Evolutionary conservation across 2,797 vertebrate species (phyloP), one percentile per base, ranked within the genome.

Genomic region (Sciaenops ocellatus): DNA sequence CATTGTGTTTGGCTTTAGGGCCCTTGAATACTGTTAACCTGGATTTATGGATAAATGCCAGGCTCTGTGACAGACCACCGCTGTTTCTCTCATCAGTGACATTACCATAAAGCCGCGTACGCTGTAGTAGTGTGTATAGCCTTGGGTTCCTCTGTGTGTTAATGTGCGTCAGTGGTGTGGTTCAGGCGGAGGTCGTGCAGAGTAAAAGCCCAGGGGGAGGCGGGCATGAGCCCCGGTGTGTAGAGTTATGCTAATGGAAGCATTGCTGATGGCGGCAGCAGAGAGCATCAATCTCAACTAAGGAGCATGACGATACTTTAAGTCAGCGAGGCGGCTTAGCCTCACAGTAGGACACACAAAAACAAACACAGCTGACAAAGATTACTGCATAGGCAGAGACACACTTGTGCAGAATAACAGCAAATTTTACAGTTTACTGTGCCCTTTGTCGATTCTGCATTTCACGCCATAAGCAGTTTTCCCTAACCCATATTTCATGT

Each of bases 131-230:
- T 38, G 73, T 50, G 55, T 57, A 52, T 4, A 48, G 69, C 69
- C 73, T 51, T 5, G 0, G 75, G 76, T 42, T 62, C 28, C 44
- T 17, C 71, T 67, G 50, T 80, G 51, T 72, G 72, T 80, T 79
- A 77, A 85, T 78, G 83, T 79, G 76, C 46, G 6, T 86, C 75
- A 80, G 72, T 17, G 65, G 67, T 18, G 64, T 17, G 5, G 90
- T 90, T 92, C 90, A 93, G 79, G 28, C n/a, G 16, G 74, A 75
- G 91, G 86, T 79, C 86, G 66, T 28, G 44, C 46, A 71, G 83
- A 69, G 61, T 46, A 22, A 78, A 79, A 59, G 69, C 69, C 76
- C 68, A 28, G 41, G 75, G 74, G 78, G 83, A 67, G 65, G 75
- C 6, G 24, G 47, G 42, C 70, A 62, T 47, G 74, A 69, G 42